Percentiles rank a stretch among this genome's conserved stretches.
Conservation (phyloP, 2,888 invertebrate genomes). For the Octonoba sinensis region DNA sequence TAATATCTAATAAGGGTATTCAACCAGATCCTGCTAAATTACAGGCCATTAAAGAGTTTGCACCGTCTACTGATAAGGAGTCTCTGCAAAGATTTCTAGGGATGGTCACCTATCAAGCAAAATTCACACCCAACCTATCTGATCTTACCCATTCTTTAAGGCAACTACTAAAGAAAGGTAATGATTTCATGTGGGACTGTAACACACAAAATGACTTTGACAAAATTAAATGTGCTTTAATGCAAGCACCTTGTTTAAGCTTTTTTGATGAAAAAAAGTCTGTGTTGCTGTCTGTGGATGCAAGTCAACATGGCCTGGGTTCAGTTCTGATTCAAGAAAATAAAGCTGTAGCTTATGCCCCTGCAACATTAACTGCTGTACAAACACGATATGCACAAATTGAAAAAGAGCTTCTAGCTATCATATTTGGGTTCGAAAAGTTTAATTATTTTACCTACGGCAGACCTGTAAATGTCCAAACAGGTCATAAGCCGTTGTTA, state of each 20-base stretch:
- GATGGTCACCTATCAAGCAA: background rate
- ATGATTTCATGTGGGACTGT: background rate
- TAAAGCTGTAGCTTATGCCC: constrained; percentile 15
- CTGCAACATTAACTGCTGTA: constrained; percentile 7
- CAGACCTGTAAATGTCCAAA: constrained; percentile 12
- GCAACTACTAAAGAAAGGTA: background rate
- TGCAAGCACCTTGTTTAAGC: too few species aligned
- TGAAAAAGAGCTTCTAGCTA: constrained; percentile 6
- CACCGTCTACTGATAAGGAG: too few species aligned
- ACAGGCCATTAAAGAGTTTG: too few species aligned
- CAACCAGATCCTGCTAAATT: too few species aligned
- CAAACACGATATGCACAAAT: constrained; percentile 20
- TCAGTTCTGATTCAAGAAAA: constrained; percentile 27
- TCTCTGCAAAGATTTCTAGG: background rate
- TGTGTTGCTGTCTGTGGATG: constrained; percentile 1
- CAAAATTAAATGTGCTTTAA: too few species aligned
- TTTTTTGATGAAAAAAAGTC: too few species aligned
- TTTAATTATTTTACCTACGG: constrained; percentile 15
- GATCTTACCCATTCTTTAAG: background rate
- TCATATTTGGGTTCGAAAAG: constrained; percentile 10
- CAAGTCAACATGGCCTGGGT: constrained; percentile 26
- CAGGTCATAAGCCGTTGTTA: constrained; percentile 25
- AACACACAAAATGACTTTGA: background rate
- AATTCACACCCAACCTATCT: background rate
- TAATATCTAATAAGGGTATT: too few species aligned